Percentiles rank a stretch among this genome's conserved stretches.
Conservation (phyloP, 2,113 vertebrate species). For the Promerops cafer region DNA sequence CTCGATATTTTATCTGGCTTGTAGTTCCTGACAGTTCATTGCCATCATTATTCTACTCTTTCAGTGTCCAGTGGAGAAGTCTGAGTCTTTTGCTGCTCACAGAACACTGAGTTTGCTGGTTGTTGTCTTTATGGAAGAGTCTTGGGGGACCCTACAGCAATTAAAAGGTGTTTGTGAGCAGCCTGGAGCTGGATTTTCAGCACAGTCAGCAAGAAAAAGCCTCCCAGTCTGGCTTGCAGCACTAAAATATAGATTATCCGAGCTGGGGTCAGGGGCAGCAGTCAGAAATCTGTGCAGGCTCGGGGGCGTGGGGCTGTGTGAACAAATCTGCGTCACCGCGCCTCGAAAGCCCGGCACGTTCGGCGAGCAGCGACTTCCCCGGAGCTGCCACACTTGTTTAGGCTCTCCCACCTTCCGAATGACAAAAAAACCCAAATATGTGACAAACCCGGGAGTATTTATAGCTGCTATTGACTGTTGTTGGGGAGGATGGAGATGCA, state of each 20-base stretch:
- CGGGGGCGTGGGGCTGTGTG: not conserved
- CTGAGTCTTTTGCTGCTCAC: not conserved
- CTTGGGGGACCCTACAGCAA: not conserved
- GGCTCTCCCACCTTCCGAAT: not conserved
- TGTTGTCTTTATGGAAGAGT: not conserved
- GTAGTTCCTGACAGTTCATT: not conserved
- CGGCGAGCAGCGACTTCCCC: accelerated
- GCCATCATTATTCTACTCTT: not conserved
- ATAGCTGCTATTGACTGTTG: not conserved
- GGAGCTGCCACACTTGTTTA: not conserved
- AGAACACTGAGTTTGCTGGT: not conserved
- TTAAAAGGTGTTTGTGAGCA: not conserved
- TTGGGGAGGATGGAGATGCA: constrained; percentile 7
- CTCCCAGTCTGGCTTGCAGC: not conserved
- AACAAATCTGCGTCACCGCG: not conserved
- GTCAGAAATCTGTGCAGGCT: not conserved
- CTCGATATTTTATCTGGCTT: not conserved
- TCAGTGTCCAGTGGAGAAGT: not conserved
- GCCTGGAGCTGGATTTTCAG: not conserved
- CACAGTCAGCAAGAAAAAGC: not conserved
- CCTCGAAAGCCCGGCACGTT: not conserved
- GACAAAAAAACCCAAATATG: not conserved
- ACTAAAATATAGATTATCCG: not conserved
- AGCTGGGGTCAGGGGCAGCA: not conserved
- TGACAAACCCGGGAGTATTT: not conserved